Evolutionary conservation across 2,113 vertebrate species (phyloP).

Genomic region (Australoheros scitulus): DNA sequence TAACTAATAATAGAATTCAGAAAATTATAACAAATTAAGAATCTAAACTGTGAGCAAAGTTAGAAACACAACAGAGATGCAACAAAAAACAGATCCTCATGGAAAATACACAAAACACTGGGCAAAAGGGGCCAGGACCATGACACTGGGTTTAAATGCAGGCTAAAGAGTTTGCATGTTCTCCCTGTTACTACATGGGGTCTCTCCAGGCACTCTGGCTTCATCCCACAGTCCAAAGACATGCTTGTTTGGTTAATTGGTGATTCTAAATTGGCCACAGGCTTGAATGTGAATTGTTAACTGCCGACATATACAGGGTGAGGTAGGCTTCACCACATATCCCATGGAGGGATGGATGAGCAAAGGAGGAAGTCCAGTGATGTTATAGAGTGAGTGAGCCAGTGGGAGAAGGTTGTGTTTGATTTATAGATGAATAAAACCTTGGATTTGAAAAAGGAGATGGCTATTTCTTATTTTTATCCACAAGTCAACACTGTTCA

Average conservation of each 20-base stretch:
- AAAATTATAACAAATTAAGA: too few species aligned
- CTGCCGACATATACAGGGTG: not conserved
- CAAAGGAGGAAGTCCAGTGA: not conserved
- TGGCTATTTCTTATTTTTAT: not conserved
- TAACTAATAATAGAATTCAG: too few species aligned
- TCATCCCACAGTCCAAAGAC: not conserved
- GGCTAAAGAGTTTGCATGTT: not conserved
- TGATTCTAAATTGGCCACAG: not conserved
- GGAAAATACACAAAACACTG: too few species aligned
- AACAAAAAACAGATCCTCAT: too few species aligned
- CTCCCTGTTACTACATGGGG: too few species aligned
- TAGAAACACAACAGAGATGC: too few species aligned
- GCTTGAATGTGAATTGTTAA: not conserved
- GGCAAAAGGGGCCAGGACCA: too few species aligned
- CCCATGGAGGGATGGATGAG: not conserved
- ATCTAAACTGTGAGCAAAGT: too few species aligned
- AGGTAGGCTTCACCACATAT: too few species aligned
- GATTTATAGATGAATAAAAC: not conserved
- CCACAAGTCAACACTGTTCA: not conserved
- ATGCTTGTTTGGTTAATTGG: not conserved
- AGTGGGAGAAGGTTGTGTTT: not conserved
- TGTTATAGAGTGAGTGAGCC: not conserved
- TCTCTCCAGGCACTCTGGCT: too few species aligned
- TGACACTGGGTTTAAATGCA: not conserved
- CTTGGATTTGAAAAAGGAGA: not conserved